Conservation (phyloP, 2,888 invertebrate genomes). For the Cyaniris semiargus region DNA sequence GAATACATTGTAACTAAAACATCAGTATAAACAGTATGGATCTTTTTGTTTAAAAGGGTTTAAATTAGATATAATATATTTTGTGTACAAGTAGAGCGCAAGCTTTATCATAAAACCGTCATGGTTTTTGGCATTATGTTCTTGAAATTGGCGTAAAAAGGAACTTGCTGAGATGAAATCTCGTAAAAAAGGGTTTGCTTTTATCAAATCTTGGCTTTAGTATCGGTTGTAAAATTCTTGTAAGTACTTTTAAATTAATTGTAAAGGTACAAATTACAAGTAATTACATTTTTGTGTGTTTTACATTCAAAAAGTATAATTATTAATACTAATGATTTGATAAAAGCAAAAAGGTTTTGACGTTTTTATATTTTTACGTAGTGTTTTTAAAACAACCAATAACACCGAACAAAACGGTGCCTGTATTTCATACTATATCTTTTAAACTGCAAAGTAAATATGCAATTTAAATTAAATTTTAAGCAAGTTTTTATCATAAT, state of each 20-base stretch:
- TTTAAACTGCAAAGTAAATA: not conserved
- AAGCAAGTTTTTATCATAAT: slow-evolving; percentile 2
- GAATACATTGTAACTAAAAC: not conserved
- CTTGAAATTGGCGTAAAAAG: not conserved
- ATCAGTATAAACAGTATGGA: not conserved
- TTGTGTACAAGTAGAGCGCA: not conserved
- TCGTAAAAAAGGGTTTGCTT: not conserved
- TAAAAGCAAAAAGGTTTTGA: not conserved
- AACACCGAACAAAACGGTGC: not conserved
- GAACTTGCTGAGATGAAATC: not conserved
- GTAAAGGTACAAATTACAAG: too few species aligned
- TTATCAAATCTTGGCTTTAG: not conserved
- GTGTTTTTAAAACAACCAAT: not conserved
- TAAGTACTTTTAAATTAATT: too few species aligned
- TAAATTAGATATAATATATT: not conserved
- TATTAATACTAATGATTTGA: not conserved
- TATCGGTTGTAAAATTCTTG: not conserved
- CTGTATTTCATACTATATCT: not conserved
- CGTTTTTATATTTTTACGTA: not conserved
- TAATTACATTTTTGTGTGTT: not conserved
- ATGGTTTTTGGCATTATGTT: not conserved
- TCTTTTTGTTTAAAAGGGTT: not conserved
- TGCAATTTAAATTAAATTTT: not conserved
- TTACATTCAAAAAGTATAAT: not conserved
- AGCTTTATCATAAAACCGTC: not conserved